Evolutionary conservation across 2,797 vertebrate genomes (phyloP), one percentile per base, ranked within the genome.

Genomic region (Brachyrhaphis roseni): DNA sequence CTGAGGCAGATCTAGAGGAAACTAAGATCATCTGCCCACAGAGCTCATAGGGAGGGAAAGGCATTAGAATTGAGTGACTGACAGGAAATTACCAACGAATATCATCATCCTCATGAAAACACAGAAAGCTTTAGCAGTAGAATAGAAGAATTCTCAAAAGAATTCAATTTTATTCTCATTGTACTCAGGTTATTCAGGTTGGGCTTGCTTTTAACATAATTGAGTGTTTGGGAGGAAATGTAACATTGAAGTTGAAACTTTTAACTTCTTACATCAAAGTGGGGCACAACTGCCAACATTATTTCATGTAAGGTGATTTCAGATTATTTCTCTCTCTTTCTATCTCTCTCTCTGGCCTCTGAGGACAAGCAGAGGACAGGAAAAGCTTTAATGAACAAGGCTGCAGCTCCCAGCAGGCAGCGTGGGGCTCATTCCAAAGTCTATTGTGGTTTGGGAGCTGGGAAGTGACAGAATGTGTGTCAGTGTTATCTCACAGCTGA

Each of bases 71-170:
- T 12, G 15, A 79, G 34, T 31, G 76, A 76, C 86, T 43, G 79
- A 92, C 92, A 94, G 94, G 94, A 96, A 94, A 95, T 95, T 88
- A 94, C 91, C 72, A 74, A 77, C 91, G 85, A 93, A 90, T 86
- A 94, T 86, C 80, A 79, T 77, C 80, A 83, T 92, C 82, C 86
- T 85, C 76, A 83, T 81, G 86, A 75, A 74, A 82, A 75, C 15
- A 11, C 31, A 77, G 72, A 86, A 76, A 62, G 51, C 77, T 74
- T 46, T 23, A 89, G 72, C 39, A 75, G 55, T 18, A 26, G 31
- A 46, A 74, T 47, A 5, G 51, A 53, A 55, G 81, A 80, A 85
- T 8, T 28, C 45, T 49, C 16, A 31, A 41, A 34, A 80, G 79
- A 80, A 53, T 78, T 74, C 1, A 20, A 45, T 77, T 73, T 51